Conservation (phyloP, 2,888 invertebrate genomes). For the Epinotia bilunana region DNA sequence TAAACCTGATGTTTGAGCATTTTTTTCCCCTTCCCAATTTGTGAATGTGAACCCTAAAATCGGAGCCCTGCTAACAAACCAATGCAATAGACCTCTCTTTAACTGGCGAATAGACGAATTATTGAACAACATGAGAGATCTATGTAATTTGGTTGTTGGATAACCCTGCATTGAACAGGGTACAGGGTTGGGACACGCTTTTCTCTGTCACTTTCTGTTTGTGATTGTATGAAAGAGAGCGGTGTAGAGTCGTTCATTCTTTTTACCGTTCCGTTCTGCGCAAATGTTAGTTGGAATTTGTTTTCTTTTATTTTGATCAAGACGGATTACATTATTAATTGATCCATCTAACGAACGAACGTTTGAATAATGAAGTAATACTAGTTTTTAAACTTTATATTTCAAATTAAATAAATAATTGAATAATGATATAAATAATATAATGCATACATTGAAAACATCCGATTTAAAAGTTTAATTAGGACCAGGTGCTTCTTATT, state of each 20-base stretch:
- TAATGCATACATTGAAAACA: not conserved
- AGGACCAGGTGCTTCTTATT: not conserved
- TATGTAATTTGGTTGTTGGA: constrained; percentile 56
- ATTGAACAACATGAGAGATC: constrained; percentile 51
- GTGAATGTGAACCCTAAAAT: constrained; percentile 81
- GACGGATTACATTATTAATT: not conserved
- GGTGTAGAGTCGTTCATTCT: constrained; percentile 57
- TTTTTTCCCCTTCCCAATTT: constrained; percentile 79
- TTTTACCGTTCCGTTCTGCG: constrained; percentile 60
- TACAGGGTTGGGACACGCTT: constrained; percentile 72
- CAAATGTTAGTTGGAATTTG: constrained; percentile 38
- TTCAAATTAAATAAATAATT: too few relatives aligned
- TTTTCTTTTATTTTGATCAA: not conserved
- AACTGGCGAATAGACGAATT: constrained; percentile 45
- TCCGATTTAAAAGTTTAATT: not conserved
- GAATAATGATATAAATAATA: too few relatives aligned
- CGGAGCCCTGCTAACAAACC: constrained; percentile 65
- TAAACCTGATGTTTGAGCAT: constrained; percentile 77
- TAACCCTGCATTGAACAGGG: constrained; percentile 75
- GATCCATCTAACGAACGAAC: not conserved
- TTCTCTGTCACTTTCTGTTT: constrained; percentile 64
- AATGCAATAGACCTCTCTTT: constrained; percentile 51
- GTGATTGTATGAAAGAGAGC: constrained; percentile 60
- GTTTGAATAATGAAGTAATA: not conserved
- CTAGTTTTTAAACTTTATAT: too few relatives aligned